Base-by-base conservation (phyloP, 2,888 invertebrate species). In the Thalpophila matura region DNA sequence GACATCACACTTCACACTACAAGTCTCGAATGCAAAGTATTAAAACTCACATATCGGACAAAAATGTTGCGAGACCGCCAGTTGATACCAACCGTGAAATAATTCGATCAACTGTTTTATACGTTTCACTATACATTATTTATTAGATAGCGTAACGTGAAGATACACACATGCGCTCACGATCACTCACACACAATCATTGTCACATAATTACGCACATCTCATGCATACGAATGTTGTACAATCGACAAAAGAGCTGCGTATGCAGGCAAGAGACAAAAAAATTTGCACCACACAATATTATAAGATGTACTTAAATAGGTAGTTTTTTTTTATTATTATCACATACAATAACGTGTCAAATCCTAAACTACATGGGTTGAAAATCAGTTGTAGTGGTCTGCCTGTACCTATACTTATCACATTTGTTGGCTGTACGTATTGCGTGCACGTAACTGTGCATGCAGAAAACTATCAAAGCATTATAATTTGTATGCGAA, bases 91-190 rank as follows among this genome's bases (percentile, higher is more conserved):
- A 64, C 59, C 79, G 79, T 76, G 78, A 78, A 79, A 68, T 60
- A 64, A 62, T 59, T 50, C 72, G 33, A 57, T 53, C 45, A 27
- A 61, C 38, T 62, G 33, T 55, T 63, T 46, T n/a, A 27, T 40
- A 14, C 65, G 62, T 77, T 79, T 74, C 80, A 61, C 64, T 61
- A 69, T 77, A 60, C 58, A 79, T 77, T 68, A 79, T 79, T 74
- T 69, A 79, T 77, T 54, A 76, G 78, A 62, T 56, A 63, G 50
- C 16, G 40, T 53, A 54, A 47, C 35, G 51, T 35, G 47, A 35
- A 59, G 20, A 54, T 51, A 40, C 40, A 56, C 35, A 14, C 27
- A 26, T 20, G 18, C 24, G 14, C 22, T 22, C 20, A 40, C 14
- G 31, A 47, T 7, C 16, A 38, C 43, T 18, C 47, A 24, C 31